Conservation (phyloP, 2,113 vertebrate species). For the Pleuronectes platessa region DNA sequence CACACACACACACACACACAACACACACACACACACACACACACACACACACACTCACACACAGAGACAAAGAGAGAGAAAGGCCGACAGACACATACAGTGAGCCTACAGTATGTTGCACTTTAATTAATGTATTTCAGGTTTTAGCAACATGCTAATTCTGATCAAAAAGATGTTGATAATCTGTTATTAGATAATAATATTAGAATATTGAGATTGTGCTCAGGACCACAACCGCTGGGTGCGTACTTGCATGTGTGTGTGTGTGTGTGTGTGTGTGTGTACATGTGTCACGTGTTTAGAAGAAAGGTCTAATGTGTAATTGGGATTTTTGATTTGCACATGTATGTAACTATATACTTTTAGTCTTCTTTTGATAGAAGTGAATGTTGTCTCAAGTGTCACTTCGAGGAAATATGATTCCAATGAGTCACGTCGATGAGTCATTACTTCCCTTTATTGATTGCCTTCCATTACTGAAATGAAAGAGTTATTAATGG, state of each 20-base stretch:
- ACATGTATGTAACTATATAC: constrained; percentile 15
- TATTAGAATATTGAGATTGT: not conserved
- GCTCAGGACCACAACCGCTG: not conserved
- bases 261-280: constrained; percentile 12
- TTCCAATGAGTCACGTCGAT: constrained; percentile 60
- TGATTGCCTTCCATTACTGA: constrained; percentile 73
- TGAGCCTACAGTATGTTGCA: not conserved
- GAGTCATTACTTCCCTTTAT: constrained; percentile 72
- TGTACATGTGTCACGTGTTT: constrained; percentile 11
- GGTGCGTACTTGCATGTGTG: not conserved
- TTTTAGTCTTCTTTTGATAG: constrained; percentile 50
- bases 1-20: constrained; percentile 41
- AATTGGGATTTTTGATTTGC: constrained; percentile 34
- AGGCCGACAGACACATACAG: constrained; percentile 11
- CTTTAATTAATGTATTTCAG: not conserved
- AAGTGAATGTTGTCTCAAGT: constrained; percentile 41
- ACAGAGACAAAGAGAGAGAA: constrained; percentile 2
- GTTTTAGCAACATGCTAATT: constrained; percentile 19
- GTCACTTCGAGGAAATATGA: constrained; percentile 61
- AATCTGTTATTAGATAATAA: not conserved
- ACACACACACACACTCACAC: constrained; percentile 17
- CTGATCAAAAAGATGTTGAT: not conserved
- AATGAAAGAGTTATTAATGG: constrained; percentile 69
- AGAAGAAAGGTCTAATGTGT: constrained; percentile 32
- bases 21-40: constrained; percentile 40